phyloP scores from a whole-genome alignment of 53 echinoderm and acorn worm species.

The Astropecten irregularis region DNA sequence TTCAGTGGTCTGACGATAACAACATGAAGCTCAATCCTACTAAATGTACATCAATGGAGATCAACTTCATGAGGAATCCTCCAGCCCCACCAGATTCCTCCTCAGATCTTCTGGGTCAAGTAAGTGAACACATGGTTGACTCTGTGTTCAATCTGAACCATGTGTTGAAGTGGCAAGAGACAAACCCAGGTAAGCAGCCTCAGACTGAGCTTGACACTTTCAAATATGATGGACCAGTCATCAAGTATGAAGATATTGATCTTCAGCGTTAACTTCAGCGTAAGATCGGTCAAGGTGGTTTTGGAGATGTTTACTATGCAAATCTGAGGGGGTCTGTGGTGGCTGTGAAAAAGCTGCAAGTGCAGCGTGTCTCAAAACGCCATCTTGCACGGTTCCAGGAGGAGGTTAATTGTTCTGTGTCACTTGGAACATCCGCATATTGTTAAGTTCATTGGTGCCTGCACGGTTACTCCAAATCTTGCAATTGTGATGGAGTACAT shows the following conservation, averaged over 20 bases:
- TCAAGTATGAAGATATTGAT: slow-evolving; percentile 36
- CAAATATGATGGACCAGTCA: slow-evolving; percentile 47
- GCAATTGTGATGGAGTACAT: slow-evolving; percentile 70
- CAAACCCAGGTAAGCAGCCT: not conserved
- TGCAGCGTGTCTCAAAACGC: slow-evolving; percentile 43
- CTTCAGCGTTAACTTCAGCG: too few relatives aligned
- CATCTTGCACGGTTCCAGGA: slow-evolving; percentile 51
- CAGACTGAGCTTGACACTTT: not conserved
- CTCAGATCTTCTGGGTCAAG: too few relatives aligned
- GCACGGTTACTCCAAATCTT: slow-evolving; percentile 63
- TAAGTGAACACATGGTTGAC: slow-evolving; percentile 18
- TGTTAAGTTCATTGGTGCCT: slow-evolving; percentile 64
- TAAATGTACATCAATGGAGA: slow-evolving; percentile 6
- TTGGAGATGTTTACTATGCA: slow-evolving; percentile 61
- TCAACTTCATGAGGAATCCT: not conserved
- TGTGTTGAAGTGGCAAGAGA: slow-evolving; percentile 42
- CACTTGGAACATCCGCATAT: slow-evolving; percentile 54
- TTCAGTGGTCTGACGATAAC: not conserved
- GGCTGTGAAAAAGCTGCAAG: slow-evolving; percentile 67
- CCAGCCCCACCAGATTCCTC: too few relatives aligned
- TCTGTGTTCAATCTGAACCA: slow-evolving; percentile 16
- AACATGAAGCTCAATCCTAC: not conserved
- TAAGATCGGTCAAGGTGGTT: slow-evolving; percentile 69
- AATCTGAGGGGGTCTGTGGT: slow-evolving; percentile 45
- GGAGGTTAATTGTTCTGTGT: slow-evolving; percentile 52